These are phyloP conservation scores for Danionella cerebrum DNA, from an alignment of 2,113 vertebrate species.

Conservation along the genomic window DNA sequence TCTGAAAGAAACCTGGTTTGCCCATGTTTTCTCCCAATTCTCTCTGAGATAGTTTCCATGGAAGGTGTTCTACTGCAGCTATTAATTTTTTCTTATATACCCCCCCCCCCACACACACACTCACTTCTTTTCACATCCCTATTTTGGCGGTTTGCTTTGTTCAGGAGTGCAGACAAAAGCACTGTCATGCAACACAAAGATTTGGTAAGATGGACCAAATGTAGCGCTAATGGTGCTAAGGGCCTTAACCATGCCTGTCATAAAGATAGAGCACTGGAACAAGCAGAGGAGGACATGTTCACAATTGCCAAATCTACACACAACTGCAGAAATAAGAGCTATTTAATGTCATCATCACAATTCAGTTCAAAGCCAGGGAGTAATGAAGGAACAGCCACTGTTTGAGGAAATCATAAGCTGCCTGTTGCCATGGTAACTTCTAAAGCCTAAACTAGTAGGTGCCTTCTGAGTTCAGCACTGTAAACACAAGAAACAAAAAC, in stretches of 20 bases:
- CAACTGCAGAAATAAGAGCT: conserved; percentile 8
- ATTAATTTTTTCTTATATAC: conserved; percentile 39
- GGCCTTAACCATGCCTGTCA: conserved; percentile 48
- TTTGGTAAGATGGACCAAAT: background rate
- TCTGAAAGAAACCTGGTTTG: conserved; percentile 7
- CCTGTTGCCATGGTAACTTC: conserved; percentile 38
- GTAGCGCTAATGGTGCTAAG: conserved; percentile 24
- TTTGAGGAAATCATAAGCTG: conserved; percentile 21
- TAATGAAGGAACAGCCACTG: background rate
- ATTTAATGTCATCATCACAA: conserved; percentile 43
- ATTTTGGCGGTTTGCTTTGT: background rate
- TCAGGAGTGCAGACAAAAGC: conserved; percentile 36
- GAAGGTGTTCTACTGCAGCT: conserved; percentile 22
- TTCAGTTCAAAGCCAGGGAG: conserved; percentile 10
- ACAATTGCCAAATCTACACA: conserved; percentile 41
- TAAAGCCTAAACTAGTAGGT: conserved; percentile 18
- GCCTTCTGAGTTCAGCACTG: conserved; percentile 21
- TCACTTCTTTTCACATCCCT: background rate
- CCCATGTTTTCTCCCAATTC: conserved; percentile 15
- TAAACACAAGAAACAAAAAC: background rate
- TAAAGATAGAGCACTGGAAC: conserved; percentile 37
- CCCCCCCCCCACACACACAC: too few relatives aligned
- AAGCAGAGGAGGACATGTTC: conserved; percentile 27
- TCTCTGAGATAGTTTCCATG: conserved; percentile 29
- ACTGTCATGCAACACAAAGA: conserved; percentile 17